Evolutionary conservation across 2,888 invertebrate species (phyloP), one percentile per base, ranked within the genome.

Genomic region (Melipona bicolor): DNA sequence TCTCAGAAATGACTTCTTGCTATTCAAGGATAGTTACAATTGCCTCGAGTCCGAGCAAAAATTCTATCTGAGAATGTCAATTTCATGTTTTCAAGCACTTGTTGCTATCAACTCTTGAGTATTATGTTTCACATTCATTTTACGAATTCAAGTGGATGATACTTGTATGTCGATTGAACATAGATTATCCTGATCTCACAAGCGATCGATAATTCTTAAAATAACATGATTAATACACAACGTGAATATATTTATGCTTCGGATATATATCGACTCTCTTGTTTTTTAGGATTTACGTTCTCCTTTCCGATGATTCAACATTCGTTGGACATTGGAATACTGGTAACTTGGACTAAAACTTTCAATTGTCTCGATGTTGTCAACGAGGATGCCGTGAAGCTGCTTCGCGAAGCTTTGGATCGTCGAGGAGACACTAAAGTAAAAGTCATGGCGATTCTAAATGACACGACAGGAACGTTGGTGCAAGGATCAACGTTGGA

Each of bases 321-420:
- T 91, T 96, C 96, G 65, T 95, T 98, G 82, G 96, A 97, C 84
- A 96, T 96, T 17, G 97, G 97, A n/a, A 95, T 96, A 88, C 95
- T 98, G 87, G 96, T 97, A 24, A 97, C 97, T n/a, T 98, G 98
- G 98, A 98, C 98, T 0, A 98, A 98, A 95, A 96, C 96, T 82
- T 98, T 97, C 94, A 97, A 97, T 88, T 97, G 97, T 94, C 95
- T 96, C 36, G 97, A 97, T 81, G 96, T 97, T 88, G 96, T 96
- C 0, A 95, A 95, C 84, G 95, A 96, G 89, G 97, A 98, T 94
- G 97, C 96, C 54, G 97, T 97, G 0, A 94, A 95, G 85, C 95
- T 97, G 94, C 95, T 98, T 77, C 96, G 96, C 87, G 95, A 95
- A 69, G 96, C 97, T 54, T 95, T 98, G 85, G 93, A 94, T 43